phyloP scores from a whole-genome alignment of 1,140 invertebrate genomes.

The Papilio dardanus region DNA sequence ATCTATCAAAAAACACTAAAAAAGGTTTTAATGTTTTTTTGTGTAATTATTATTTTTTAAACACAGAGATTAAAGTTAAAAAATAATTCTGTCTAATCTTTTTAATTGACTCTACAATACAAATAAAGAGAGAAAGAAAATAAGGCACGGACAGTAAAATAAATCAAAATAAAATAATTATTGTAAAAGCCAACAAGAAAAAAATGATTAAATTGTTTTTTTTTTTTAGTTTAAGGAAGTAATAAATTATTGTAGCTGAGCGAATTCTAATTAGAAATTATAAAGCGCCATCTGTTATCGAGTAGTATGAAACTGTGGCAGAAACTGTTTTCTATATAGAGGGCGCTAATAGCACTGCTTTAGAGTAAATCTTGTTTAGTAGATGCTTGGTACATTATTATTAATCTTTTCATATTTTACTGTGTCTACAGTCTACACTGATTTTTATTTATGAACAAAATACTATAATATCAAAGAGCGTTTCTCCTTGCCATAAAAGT shows the following conservation, averaged over 20 bases:
- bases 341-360: slow-evolving; percentile 48
- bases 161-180: background rate
- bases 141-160: background rate
- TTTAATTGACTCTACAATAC: background rate
- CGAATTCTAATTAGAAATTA: slow-evolving; percentile 36
- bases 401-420: too few species aligned
- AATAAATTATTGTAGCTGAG: background rate
- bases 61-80: too few species aligned
- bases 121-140: background rate
- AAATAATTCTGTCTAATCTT: background rate
- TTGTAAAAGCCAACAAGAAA: too few species aligned
- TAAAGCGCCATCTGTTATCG: slow-evolving; percentile 61
- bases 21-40: background rate
- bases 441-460: too few species aligned
- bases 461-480: too few species aligned
- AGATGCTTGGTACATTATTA: too few species aligned
- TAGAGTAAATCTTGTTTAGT: too few species aligned
- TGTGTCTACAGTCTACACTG: too few species aligned
- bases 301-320: slow-evolving; percentile 53
- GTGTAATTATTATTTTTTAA: background rate
- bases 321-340: slow-evolving; percentile 42
- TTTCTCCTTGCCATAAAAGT: too few species aligned
- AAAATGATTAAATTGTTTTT: too few species aligned
- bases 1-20: background rate
- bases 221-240: background rate